phyloP scores from a whole-genome alignment of 2,113 vertebrate species.

The Pterophyllum scalare region DNA sequence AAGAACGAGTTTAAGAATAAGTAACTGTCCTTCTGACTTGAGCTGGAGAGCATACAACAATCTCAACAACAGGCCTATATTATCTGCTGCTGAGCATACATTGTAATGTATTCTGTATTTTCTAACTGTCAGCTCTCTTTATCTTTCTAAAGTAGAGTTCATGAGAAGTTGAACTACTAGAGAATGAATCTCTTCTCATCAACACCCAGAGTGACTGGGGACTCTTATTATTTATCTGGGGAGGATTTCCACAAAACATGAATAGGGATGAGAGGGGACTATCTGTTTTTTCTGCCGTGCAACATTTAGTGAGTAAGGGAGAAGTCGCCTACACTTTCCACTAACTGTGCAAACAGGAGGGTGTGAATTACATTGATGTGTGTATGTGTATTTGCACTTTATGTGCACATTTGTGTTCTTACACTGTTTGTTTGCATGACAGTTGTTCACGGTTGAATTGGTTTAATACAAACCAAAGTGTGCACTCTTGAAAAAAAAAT shows the following conservation, averaged over 20 bases:
- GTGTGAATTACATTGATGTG: neutral
- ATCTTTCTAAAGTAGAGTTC: conserved; percentile 46
- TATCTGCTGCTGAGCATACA: neutral
- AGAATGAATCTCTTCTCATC: conserved; percentile 30
- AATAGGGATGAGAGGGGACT: conserved; percentile 61
- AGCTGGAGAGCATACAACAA: neutral
- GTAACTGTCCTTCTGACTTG: neutral
- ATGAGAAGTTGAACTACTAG: conserved; percentile 40
- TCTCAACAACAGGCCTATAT: neutral
- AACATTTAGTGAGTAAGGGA: neutral
- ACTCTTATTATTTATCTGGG: conserved; percentile 22
- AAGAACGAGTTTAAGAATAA: neutral
- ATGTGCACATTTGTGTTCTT: neutral
- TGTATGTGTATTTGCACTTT: neutral
- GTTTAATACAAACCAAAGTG: conserved; percentile 35
- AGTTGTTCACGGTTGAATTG: conserved; percentile 15
- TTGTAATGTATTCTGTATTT: conserved; percentile 35
- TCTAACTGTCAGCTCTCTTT: conserved; percentile 35
- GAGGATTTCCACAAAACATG: conserved; percentile 43
- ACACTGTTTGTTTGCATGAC: conserved; percentile 25
- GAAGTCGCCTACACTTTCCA: conserved; percentile 5
- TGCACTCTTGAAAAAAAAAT: conserved; percentile 21
- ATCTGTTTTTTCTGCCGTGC: conserved; percentile 9
- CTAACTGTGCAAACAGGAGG: conserved; percentile 9
- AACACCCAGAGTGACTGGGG: conserved; percentile 5